phyloP scores from a whole-genome alignment of 92 coral and sea anemone species.

The Virgularia gustaviana region DNA sequence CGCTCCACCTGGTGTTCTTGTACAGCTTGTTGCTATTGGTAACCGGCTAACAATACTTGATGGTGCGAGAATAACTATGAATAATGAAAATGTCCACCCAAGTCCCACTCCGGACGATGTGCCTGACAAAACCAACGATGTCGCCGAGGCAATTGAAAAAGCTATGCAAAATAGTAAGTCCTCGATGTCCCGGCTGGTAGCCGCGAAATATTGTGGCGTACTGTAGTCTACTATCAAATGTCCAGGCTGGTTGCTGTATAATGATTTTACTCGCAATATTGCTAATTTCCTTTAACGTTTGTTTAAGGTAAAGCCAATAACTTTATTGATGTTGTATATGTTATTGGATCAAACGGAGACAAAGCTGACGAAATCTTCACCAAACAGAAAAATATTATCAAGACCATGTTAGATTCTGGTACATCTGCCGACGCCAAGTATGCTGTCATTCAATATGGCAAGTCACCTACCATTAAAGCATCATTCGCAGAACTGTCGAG shows the following conservation, averaged over 20 bases:
- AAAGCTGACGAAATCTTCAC: constrained; percentile 63
- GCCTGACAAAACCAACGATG: constrained; percentile 29
- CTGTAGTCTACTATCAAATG: not conserved
- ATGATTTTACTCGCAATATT: not conserved
- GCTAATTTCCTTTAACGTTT: not conserved
- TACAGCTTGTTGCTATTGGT: constrained; percentile 59
- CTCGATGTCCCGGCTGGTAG: not conserved
- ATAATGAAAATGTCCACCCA: constrained; percentile 31
- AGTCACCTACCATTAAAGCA: constrained; percentile 40
- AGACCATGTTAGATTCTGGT: constrained; percentile 71
- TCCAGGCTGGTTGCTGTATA: too few species aligned
- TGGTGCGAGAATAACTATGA: constrained; percentile 26
- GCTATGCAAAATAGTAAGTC: constrained; percentile 27
- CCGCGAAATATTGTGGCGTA: not conserved
- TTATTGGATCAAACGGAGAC: constrained; percentile 75
- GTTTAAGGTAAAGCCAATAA: constrained; percentile 22
- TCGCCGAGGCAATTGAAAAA: constrained; percentile 18
- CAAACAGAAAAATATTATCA: constrained; percentile 78
- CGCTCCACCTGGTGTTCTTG: constrained; percentile 49
- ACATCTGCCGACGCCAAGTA: constrained; percentile 70
- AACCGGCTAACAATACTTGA: constrained; percentile 36
- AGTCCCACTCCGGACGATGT: constrained; percentile 33
- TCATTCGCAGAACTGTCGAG: constrained; percentile 66
- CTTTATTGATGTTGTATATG: constrained; percentile 66
- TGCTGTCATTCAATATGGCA: constrained; percentile 71